Evolutionary conservation across 2,113 vertebrate genomes (phyloP), one percentile per base, ranked within the genome.

Genomic region (Leucosticte australis): DNA sequence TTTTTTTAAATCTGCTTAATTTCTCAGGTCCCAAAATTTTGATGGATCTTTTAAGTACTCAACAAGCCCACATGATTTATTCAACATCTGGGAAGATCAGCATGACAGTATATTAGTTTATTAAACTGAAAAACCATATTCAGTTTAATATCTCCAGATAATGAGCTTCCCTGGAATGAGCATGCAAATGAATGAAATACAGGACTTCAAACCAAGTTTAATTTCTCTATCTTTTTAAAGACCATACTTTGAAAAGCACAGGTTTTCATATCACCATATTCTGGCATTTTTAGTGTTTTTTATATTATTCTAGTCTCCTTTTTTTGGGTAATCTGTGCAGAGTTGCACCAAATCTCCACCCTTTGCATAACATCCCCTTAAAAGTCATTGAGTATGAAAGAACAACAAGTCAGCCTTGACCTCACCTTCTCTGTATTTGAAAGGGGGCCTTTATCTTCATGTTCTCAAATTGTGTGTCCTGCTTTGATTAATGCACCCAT

Each of bases 401-500:
- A 87, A 89, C 24, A 74, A 28, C 4, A 92, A 93, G 60, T 35
- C 13, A 33, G 50, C 53, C 81, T 62, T 94, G 71, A 92, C 83
- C 74, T 85, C 78, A 59, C 31, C 77, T 65, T 75, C 70, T 79
- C 50, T 76, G 12, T 52, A 24, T 80, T 76, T 83, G 39, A 92
- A 90, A 84, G 31, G 59, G 5, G 19, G 13, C 17, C 42, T 91
- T 96, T 94, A 91, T 91, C 87, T 94, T 82, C 73, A 91, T 47
- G 39, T 74, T 89, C 68, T 83, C 64, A 88, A 94, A 59, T 63
- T 95, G 35, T 83, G 47, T 85, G 78, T 87, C 75, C 62, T 86
- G 49, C 89, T 89, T 64, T 88, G 87, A 96, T 92, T 89, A 92
- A 94, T 74, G 69, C 7, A 76, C 5, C 59, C 53, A 80, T 92